phyloP scores from a whole-genome alignment of 2,888 invertebrate genomes.

The Drosophila vallismaia region DNA sequence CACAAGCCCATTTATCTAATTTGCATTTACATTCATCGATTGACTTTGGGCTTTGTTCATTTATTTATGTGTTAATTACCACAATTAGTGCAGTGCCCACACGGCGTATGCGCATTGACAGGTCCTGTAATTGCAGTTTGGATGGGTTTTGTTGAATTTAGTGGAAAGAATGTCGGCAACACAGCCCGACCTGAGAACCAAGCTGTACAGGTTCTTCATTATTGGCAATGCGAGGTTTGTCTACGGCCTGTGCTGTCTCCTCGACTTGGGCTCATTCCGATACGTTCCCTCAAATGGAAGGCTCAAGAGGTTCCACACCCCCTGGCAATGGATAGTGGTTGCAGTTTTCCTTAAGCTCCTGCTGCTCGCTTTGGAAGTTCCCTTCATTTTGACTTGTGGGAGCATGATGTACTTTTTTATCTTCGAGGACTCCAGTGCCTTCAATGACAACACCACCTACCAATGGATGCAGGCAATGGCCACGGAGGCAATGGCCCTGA shows the following conservation, averaged over 20 bases:
- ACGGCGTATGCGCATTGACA: constrained; percentile 31
- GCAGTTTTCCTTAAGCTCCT: constrained; percentile 1
- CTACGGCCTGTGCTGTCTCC: constrained; percentile 9
- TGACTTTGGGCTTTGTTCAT: constrained; percentile 26
- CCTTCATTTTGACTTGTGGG: not conserved
- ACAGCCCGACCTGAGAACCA: not conserved
- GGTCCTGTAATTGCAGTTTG: not conserved
- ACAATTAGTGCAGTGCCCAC: constrained; percentile 9
- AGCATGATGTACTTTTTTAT: not conserved
- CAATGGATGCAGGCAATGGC: constrained; percentile 11
- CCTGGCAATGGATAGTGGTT: constrained; percentile 16
- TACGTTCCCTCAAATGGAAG: not conserved
- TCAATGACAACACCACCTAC: constrained; percentile 18
- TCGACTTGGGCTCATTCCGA: constrained; percentile 19
- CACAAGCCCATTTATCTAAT: constrained; percentile 33
- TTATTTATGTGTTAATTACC: constrained; percentile 37
- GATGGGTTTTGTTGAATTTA: constrained; percentile 1
- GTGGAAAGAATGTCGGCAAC: constrained; percentile 17
- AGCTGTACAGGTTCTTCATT: not conserved
- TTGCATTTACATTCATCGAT: constrained; percentile 41
- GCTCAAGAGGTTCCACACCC: constrained; percentile 1
- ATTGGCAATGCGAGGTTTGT: not conserved
- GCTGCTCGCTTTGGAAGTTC: constrained; percentile 11
- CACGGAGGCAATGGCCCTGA: not conserved
- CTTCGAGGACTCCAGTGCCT: not conserved